phyloP scores from a whole-genome alignment of 1,140 invertebrate genomes.

The Drosophila kohkoa region DNA sequence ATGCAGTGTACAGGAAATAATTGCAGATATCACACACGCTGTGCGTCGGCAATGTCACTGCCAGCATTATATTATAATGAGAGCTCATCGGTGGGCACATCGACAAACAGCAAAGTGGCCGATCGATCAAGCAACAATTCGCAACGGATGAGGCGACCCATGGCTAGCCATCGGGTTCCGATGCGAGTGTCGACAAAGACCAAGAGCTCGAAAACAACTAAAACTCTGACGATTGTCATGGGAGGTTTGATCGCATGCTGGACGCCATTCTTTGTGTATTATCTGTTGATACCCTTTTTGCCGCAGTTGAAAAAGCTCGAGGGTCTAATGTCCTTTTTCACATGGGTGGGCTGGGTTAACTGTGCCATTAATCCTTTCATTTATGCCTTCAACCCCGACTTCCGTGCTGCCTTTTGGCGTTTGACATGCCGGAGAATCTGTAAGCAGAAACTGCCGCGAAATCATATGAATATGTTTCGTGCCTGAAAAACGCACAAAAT shows the following conservation, averaged over 20 bases:
- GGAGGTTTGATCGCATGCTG: constrained; percentile 96
- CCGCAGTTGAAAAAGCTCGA: constrained; percentile 86
- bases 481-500: constrained; percentile 45
- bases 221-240: constrained; percentile 95
- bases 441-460: constrained; percentile 72
- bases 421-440: constrained; percentile 87
- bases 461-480: constrained; percentile 77
- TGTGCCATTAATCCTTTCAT: constrained; percentile 95
- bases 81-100: constrained; percentile 63
- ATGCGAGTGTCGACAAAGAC: constrained; percentile 88
- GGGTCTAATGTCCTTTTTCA: constrained; percentile 91
- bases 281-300: constrained; percentile 91
- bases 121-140: constrained; percentile 26
- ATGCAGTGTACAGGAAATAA: constrained; percentile 72
- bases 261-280: constrained; percentile 95
- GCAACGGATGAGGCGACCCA: constrained; percentile 29
- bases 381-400: constrained; percentile 94
- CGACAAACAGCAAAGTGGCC: constrained; percentile 20
- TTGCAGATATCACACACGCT: constrained; percentile 66
- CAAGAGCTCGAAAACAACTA: constrained; percentile 94
- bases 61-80: constrained; percentile 65
- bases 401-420: constrained; percentile 93
- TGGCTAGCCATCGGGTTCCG: constrained; percentile 70
- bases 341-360: constrained; percentile 97
- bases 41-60: constrained; percentile 33